Percentiles rank a stretch among this genome's conserved stretches.
Evolutionary conservation across 2,113 vertebrate species (phyloP).

Genomic region (Hypanus sabinus): DNA sequence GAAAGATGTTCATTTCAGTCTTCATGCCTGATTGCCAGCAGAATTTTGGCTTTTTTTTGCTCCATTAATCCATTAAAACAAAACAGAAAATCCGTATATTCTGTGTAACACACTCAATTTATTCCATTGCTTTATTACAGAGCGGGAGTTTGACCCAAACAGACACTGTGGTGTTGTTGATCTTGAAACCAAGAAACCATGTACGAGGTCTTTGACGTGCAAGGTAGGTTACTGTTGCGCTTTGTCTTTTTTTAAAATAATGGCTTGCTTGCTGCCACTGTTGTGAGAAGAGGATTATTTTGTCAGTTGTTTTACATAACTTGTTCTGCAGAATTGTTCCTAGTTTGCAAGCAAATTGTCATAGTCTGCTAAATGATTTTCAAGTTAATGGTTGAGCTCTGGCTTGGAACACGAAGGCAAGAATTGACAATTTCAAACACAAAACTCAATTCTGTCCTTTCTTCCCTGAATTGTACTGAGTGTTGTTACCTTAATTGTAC

Average conservation of each 20-base stretch:
- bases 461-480: too few species aligned
- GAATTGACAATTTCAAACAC: not conserved
- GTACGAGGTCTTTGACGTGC: constrained; percentile 98
- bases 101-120: not conserved
- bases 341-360: not conserved
- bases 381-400: not conserved
- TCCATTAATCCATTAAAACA: not conserved
- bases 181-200: constrained; percentile 88
- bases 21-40: not conserved
- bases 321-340: not conserved
- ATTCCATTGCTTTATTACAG: constrained; percentile 53
- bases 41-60: not conserved
- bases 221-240: constrained; percentile 66
- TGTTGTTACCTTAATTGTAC: too few species aligned
- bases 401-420: not conserved
- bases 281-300: not conserved
- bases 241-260: not conserved
- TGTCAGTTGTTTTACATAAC: not conserved
- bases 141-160: constrained; percentile 96
- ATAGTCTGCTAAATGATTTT: not conserved
- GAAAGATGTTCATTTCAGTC: not conserved
- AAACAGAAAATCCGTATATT: not conserved
- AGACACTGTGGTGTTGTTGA: constrained; percentile 96
- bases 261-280: not conserved
- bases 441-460: not conserved